These are phyloP conservation scores for Himalopsyche japonica DNA, from an alignment of 2,888 invertebrate genomes.

Conservation along the genomic window DNA sequence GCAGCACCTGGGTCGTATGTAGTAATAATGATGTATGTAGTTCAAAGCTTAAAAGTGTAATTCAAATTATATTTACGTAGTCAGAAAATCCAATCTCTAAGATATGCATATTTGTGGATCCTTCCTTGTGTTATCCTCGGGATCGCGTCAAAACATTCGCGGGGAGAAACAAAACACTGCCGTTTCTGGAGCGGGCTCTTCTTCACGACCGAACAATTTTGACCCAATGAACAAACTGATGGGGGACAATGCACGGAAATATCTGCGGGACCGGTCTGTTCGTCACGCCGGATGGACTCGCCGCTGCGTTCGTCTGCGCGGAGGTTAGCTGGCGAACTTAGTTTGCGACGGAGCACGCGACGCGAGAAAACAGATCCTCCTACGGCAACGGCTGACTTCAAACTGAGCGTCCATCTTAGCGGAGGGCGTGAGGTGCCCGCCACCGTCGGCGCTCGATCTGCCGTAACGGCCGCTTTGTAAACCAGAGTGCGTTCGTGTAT, in stretches of 20 bases:
- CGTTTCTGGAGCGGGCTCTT: constrained; percentile 12
- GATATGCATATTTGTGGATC: constrained; percentile 51
- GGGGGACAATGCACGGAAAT: constrained; percentile 14
- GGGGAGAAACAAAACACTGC: constrained; percentile 2
- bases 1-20: too few species aligned
- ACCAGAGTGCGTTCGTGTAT: neutral
- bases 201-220: constrained; percentile 14
- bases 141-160: neutral
- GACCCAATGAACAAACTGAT: constrained; percentile 24
- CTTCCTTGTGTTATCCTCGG: neutral
- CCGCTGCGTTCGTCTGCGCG: neutral
- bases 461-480: neutral
- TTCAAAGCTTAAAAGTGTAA: too few species aligned
- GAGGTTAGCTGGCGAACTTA: neutral
- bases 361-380: neutral
- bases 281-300: constrained; percentile 6
- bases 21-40: too few species aligned
- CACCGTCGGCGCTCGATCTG: neutral
- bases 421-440: neutral
- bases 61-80: constrained; percentile 50
- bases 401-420: constrained; percentile 5
- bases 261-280: neutral
- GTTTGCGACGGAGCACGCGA: neutral
- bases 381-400: neutral
- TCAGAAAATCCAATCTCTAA: constrained; percentile 57